Evolutionary conservation across 2,888 invertebrate species (phyloP), one percentile per base, ranked within the genome.

Genomic region (Thereva nobilitata): DNA sequence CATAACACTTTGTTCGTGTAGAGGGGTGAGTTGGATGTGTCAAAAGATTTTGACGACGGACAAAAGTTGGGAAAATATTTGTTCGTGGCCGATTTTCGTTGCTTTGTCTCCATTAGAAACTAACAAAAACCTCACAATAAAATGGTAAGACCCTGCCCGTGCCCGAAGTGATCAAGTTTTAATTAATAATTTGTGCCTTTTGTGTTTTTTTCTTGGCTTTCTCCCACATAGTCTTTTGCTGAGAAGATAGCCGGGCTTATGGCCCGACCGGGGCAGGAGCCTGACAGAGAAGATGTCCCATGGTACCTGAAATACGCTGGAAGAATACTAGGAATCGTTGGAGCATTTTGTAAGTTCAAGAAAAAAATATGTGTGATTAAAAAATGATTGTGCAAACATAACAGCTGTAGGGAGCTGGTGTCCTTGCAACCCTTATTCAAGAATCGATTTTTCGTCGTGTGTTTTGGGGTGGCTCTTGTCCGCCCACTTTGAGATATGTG

Each of bases 251-350:
- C 89, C 71, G 86, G 88, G 77, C 84, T 93, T 73, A 89, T 93
- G 90, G 86, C 89, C 76, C 86, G 90, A 76, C 92, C 93, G 71
- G 90, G 90, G 73, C 89, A 77, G 68, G 91, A 91, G 80, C 86
- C 87, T 75, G 85, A 83, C 73, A 89, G 89, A 84, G 92, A 92
- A 81, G 92, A 91, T 81, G 87, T 89, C 73, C 91, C 94, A 73
- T 93, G 92, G 92, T 93, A 91, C 88, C 86, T 94, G 86, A 92
- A 91, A 82, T 92, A 92, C 83, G 91, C 88, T 79, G 92, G 90
- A 74, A 86, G 93, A 77, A 87, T 88, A 72, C 83, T 93, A 74
- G 95, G 94, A 71, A 91, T 92, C 72, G 87, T 90, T 79, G 94
- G 91, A 79, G 89, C 92, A 79, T 86, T 90, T 80, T 85, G 94